Evolutionary conservation across 2,797 vertebrate species (phyloP), one percentile per base, ranked within the genome.

Genomic region (Rhyacichthys aspro): DNA sequence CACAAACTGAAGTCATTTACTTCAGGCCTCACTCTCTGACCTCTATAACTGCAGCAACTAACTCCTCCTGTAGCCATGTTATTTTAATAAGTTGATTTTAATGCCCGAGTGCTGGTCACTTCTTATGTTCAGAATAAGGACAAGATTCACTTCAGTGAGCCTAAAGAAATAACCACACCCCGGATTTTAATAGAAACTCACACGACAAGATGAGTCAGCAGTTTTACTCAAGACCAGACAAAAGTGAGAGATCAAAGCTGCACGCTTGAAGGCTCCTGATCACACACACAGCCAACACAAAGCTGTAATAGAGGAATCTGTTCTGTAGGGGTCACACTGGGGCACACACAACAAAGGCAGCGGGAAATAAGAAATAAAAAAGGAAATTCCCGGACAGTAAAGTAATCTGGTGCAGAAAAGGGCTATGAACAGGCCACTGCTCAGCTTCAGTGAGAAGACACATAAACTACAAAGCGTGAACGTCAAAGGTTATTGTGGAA

Each of bases 291-390:
- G 43, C 28, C 63, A 32, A 56, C 14, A 59, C 49, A 66, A 12
- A 48, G 19, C 67, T 5, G 63, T 70, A 69, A 73, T 70, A 63
- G 72, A 72, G 18, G 63, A 72, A 55, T 59, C 56, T 79, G 72
- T 61, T 49, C 65, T 66, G 63, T 0, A 11, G 38, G 44, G 86
- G 85, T 86, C 85, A 86, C 61, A 43, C 39, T 5, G 66, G 75
- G 78, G 54, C 80, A 78, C 65, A 59, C 63, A 72, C 76, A 86
- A 90, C 87, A 90, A 85, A 90, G 78, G 71, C 43, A 43, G 49
- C 49, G 74, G 77, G 79, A 86, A 89, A 87, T 79, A 79, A 84
- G 79, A 78, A 76, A 84, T 74, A 70, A 70, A 18, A 82, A 71
- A 70, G 61, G 59, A 82, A 87, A 86, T 86, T 76, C 75, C 81